Conservation (phyloP, 2,797 vertebrate species). For the Aeoliscus strigatus region DNA sequence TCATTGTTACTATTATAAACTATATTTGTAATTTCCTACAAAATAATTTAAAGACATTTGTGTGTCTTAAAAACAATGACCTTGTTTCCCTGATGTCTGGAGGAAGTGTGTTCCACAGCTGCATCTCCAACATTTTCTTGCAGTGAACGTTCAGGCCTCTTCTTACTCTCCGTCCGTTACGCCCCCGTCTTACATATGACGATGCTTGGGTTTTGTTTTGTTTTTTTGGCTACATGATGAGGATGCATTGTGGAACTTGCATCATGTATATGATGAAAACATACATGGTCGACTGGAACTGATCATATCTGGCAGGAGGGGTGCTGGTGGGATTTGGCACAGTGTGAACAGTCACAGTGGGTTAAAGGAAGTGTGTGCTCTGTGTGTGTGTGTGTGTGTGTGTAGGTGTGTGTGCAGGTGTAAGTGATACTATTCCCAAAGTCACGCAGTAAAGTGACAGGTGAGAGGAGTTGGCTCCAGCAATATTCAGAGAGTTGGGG, state of each 20-base stretch:
- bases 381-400: slow-evolving; percentile 30
- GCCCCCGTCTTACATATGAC: too few species aligned
- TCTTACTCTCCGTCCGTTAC: slow-evolving; percentile 7
- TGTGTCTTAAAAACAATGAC: too few species aligned
- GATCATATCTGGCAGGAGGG: slow-evolving; percentile 14
- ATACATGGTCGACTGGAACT: slow-evolving; percentile 8
- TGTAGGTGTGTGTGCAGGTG: slow-evolving; percentile 20
- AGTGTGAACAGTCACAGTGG: slow-evolving; percentile 10
- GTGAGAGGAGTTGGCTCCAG: slow-evolving; percentile 69
- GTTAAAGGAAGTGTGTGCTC: slow-evolving; percentile 22
- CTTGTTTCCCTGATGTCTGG: too few species aligned
- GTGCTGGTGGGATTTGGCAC: slow-evolving; percentile 10
- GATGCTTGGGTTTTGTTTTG: too few species aligned
- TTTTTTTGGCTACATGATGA: slow-evolving; percentile 10
- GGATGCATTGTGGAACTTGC: slow-evolving; percentile 9
- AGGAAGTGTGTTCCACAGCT: too few species aligned
- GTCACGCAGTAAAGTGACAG: slow-evolving; percentile 79
- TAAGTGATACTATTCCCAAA: slow-evolving; percentile 76
- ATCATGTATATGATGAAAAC: slow-evolving; percentile 10
- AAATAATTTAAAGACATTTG: too few species aligned
- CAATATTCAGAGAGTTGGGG: slow-evolving; percentile 37
- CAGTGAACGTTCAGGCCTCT: too few species aligned
- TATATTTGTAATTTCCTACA: slow-evolving; percentile 7
- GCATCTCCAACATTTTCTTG: too few species aligned
- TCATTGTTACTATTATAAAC: too few species aligned